Conservation (phyloP, 2,888 invertebrate species). For the Drosophila putrida region DNA sequence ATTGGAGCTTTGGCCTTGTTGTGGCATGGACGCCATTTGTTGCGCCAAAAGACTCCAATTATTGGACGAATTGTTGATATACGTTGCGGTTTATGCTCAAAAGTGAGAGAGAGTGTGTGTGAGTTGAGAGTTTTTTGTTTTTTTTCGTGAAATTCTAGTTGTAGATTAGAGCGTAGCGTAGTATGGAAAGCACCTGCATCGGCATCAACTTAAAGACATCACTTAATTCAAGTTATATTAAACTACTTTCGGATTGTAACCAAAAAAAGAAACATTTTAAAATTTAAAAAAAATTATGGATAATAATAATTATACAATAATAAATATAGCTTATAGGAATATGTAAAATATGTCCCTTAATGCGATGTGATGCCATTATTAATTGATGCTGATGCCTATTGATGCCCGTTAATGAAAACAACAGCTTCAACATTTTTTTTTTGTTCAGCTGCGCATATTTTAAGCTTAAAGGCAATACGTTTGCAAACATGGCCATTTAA, state of each 20-base stretch:
- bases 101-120: slow-evolving; percentile 37
- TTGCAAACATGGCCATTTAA: slow-evolving; percentile 62
- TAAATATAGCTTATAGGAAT: background rate
- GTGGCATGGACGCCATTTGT: slow-evolving; percentile 61
- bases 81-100: slow-evolving; percentile 83
- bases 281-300: background rate
- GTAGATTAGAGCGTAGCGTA: slow-evolving; percentile 37
- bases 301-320: background rate
- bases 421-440: slow-evolving; percentile 28
- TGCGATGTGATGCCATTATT: slow-evolving; percentile 36
- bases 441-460: slow-evolving; percentile 46
- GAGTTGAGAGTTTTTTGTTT: slow-evolving; percentile 18
- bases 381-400: slow-evolving; percentile 40
- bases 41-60: slow-evolving; percentile 82
- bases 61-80: slow-evolving; percentile 85
- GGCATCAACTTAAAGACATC: background rate
- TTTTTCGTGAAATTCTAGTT: slow-evolving; percentile 35
- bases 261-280: no score
- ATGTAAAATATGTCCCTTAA: slow-evolving; percentile 18
- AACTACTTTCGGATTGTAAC: background rate
- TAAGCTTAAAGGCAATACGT: slow-evolving; percentile 67
- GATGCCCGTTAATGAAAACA: slow-evolving; percentile 34
- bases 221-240: background rate
- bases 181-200: slow-evolving; percentile 26
- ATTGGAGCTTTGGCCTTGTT: slow-evolving; percentile 69